A percentile compares a stretch with the other conserved stretches of the same genome.
Evolutionary conservation across 2,888 invertebrate species (phyloP).

Genomic region (Ophion ventricosus): DNA sequence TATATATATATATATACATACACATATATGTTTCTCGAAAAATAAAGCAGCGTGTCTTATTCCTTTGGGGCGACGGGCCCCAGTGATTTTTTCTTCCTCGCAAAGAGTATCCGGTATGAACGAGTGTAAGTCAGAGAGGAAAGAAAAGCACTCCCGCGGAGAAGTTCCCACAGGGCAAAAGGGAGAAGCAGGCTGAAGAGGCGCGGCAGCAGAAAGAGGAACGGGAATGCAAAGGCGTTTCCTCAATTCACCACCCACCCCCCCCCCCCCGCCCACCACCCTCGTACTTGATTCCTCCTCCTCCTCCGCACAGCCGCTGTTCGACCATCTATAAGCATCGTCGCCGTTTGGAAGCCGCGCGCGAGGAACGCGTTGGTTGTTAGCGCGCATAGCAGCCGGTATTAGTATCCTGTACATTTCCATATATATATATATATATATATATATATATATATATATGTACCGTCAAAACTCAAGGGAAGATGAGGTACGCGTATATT

Average conservation of each 20-base stretch:
- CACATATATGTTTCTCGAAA: neutral
- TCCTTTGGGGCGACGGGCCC: neutral
- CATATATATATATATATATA: too few relatives aligned
- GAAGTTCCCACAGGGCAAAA: neutral
- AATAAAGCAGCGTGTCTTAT: neutral
- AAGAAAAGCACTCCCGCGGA: neutral
- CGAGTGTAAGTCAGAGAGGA: neutral
- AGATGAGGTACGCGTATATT: neutral
- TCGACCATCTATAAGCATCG: neutral
- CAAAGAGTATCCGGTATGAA: neutral
- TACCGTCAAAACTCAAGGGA: neutral
- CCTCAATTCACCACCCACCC: too few relatives aligned
- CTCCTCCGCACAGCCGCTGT: neutral
- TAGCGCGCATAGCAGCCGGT: neutral
- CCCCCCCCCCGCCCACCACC: too few relatives aligned
- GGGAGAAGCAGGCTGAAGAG: neutral
- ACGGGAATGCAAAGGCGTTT: neutral
- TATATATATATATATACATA: neutral
- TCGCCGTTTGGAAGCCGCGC: neutral
- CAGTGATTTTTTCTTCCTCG: neutral
- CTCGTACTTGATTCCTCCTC: neutral
- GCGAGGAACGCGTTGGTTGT: neutral
- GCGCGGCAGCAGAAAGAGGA: neutral
- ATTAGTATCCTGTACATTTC: constrained; percentile 4
- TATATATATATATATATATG: neutral